phyloP scores from a whole-genome alignment of 2,113 vertebrate species.

The Leucoraja erinaceus region DNA sequence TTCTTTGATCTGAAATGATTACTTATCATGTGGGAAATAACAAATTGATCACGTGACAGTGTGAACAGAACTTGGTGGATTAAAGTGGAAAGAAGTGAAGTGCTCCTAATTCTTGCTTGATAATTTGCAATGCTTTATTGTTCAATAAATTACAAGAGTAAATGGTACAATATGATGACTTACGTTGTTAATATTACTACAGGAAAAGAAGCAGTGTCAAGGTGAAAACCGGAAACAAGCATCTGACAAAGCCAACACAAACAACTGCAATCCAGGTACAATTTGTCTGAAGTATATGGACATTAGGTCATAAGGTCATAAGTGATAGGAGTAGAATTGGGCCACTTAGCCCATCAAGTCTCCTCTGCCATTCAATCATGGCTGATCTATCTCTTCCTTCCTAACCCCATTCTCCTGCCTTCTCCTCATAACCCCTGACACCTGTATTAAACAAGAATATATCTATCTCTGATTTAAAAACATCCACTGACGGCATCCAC shows the following conservation, averaged over 20 bases:
- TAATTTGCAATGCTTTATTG: neutral
- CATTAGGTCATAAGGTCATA: neutral
- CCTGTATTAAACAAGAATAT: too few species aligned
- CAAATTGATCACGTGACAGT: neutral
- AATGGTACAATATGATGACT: neutral
- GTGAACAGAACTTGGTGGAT: neutral
- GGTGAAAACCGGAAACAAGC: neutral
- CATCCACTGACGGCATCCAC: too few species aligned
- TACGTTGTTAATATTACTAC: neutral
- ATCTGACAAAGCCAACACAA: neutral
- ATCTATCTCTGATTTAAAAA: too few species aligned
- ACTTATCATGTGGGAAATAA: neutral
- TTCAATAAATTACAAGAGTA: neutral
- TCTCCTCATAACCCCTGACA: too few species aligned
- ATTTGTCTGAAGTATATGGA: neutral
- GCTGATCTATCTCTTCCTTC: too few species aligned
- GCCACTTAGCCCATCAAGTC: too few species aligned
- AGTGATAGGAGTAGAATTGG: too few species aligned
- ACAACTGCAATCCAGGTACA: constrained; percentile 7
- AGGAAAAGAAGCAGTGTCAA: constrained; percentile 33
- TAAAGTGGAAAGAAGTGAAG: neutral
- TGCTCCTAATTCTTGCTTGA: neutral
- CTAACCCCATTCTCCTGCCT: too few species aligned
- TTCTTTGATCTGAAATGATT: neutral
- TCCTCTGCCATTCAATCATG: too few species aligned